These are phyloP conservation scores for Sitta carolinensis DNA, from an alignment of 2,797 vertebrate species.

Conservation along the genomic window DNA sequence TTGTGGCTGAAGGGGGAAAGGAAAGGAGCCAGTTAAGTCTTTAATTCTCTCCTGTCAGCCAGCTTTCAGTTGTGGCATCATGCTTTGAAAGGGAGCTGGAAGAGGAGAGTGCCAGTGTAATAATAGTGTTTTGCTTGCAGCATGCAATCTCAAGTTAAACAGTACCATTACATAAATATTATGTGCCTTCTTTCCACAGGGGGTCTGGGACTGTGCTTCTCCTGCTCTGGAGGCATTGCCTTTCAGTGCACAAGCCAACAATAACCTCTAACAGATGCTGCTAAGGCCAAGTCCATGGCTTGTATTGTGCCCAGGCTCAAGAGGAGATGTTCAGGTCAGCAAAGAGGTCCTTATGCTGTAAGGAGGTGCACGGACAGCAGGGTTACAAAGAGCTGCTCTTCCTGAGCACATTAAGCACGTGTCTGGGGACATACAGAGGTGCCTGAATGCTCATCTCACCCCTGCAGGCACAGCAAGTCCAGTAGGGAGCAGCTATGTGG, in stretches of 20 bases:
- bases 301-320: neutral
- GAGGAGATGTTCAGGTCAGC: neutral
- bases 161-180: neutral
- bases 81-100: constrained; percentile 1
- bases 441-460: neutral
- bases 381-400: neutral
- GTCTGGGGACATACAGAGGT: neutral
- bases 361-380: neutral
- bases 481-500: neutral
- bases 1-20: neutral
- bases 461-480: neutral
- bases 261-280: neutral
- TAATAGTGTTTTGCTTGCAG: neutral
- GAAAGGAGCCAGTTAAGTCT: neutral
- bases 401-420: accelerated
- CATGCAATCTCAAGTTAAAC: neutral
- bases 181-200: neutral
- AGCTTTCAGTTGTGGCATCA: neutral
- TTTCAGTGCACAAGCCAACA: neutral
- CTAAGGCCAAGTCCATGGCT: neutral
- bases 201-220: neutral
- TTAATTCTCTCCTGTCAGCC: neutral
- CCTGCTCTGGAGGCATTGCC: neutral
- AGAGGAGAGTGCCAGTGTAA: neutral
- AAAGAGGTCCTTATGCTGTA: neutral